phyloP scores from a whole-genome alignment of 2,113 vertebrate genomes.

The Archocentrus centrarchus region DNA sequence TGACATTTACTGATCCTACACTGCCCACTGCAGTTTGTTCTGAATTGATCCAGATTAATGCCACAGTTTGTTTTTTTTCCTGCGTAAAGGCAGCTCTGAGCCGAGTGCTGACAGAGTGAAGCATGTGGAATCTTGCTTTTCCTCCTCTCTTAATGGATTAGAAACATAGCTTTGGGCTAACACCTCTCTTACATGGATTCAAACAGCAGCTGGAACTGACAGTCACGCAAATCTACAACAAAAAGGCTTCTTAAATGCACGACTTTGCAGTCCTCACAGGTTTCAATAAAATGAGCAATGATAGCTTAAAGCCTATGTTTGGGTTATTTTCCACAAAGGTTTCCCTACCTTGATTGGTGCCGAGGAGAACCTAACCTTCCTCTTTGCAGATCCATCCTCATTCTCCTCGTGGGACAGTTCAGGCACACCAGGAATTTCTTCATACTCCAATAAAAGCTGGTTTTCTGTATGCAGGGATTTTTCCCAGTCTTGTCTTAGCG shows the following conservation, averaged over 20 bases:
- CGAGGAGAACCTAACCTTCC: conserved; percentile 87
- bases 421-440: conserved; percentile 86
- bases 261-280: neutral
- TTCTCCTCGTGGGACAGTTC: conserved; percentile 83
- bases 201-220: conserved; percentile 27
- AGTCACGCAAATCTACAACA: conserved; percentile 12
- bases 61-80: conserved; percentile 7
- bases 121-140: conserved; percentile 68
- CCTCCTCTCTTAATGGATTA: conserved; percentile 30
- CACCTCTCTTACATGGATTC: neutral
- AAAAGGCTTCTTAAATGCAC: neutral
- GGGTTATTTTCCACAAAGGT: neutral
- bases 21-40: neutral
- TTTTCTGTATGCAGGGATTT: conserved; percentile 1
- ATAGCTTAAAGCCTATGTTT: neutral
- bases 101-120: conserved; percentile 19
- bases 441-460: conserved; percentile 71
- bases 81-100: conserved; percentile 34
- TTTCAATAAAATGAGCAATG: neutral
- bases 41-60: neutral
- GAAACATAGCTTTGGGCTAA: conserved; percentile 53
- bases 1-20: neutral
- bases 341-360: conserved; percentile 87
- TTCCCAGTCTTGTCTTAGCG: conserved; percentile 31
- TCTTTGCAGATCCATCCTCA: conserved; percentile 75